These are phyloP conservation scores for Lynx canadensis DNA, from an alignment of 2,113 vertebrate genomes.

Conservation along the genomic window DNA sequence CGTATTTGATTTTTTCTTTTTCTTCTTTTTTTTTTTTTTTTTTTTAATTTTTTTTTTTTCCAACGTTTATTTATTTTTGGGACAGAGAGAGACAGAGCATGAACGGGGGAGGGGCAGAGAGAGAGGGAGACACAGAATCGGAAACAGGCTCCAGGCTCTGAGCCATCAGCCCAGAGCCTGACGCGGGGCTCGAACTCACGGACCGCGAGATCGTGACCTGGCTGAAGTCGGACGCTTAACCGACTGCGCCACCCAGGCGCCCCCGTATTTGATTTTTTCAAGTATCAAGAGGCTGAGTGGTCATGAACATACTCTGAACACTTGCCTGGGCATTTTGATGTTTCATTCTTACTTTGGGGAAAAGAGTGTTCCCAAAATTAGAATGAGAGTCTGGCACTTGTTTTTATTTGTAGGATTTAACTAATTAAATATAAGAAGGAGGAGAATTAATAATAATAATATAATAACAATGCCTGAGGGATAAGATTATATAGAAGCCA, in stretches of 20 bases:
- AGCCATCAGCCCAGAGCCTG: no score
- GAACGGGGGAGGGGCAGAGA: no score
- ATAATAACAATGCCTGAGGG: background rate
- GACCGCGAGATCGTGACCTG: no score
- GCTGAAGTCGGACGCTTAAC: no score
- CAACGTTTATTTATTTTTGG: no score
- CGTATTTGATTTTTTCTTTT: background rate
- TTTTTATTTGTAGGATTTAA: slow-evolving; percentile 30
- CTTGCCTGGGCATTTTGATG: background rate
- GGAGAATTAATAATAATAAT: background rate
- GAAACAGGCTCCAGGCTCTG: no score
- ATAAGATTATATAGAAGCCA: background rate
- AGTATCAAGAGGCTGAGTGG: background rate
- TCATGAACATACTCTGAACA: background rate
- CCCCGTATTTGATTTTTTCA: background rate
- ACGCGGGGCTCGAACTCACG: no score
- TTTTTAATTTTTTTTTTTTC: no score
- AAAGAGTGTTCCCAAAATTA: background rate
- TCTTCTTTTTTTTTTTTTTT: no score
- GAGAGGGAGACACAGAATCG: no score
- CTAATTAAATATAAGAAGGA: background rate
- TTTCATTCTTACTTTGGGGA: background rate
- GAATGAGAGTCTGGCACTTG: background rate
- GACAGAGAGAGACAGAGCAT: no score
- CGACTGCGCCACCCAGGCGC: no score